Base-by-base conservation (phyloP, 1,140 invertebrate genomes). In the Pogonomyrmex californicus region DNA sequence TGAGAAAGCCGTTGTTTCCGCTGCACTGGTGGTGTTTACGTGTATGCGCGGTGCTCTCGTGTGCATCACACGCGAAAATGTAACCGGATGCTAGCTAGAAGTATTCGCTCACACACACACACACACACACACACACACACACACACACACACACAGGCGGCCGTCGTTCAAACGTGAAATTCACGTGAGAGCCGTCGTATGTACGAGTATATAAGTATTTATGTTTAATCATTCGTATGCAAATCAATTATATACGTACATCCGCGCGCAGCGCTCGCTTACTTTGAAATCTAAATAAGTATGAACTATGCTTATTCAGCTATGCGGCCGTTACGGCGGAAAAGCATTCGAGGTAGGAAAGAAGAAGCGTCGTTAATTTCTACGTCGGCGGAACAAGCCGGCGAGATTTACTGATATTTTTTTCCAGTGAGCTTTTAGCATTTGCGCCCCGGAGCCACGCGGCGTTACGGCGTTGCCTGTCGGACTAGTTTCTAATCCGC, bases 381-480 rank as follows among this genome's bases (percentile, higher is more conserved):
- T 87, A 85, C 70, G 86, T 86, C 86, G 68, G 56, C 75, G 77
- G 85, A 91, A 90, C 88, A 90, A 90, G 88, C 87, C 82, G 85
- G 76, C 51, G 87, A 88, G 88, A 93, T 93, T 90, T 92, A 91
- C 82, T 77, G 90, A 92, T 91, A 92, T 91, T 92, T 93, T 68
- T 92, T 92, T 85, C 73, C 65, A 56, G 51, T n/a, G 66, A 78
- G 92, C 92, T 93, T 92, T 93, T 91, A 93, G 79, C 91, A 89
- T 76, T 87, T 85, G 86, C 88, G 77, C 78, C n/a, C 63, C n/a
- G 17, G 33, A n/a, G 7, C 36, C 47, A 12, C 41, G 23, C 23
- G 23, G 23, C 23, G 23, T 23, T 23, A 23, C 6, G 56, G 38
- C 66, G 62, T 12, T 23, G 2, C 2, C 47, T 30, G 12, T 44